Percentiles rank a stretch among this genome's conserved stretches.
These are phyloP conservation scores for Mactromeris polynyma DNA, from an alignment of 2,888 invertebrate species.

Conservation along the genomic window DNA sequence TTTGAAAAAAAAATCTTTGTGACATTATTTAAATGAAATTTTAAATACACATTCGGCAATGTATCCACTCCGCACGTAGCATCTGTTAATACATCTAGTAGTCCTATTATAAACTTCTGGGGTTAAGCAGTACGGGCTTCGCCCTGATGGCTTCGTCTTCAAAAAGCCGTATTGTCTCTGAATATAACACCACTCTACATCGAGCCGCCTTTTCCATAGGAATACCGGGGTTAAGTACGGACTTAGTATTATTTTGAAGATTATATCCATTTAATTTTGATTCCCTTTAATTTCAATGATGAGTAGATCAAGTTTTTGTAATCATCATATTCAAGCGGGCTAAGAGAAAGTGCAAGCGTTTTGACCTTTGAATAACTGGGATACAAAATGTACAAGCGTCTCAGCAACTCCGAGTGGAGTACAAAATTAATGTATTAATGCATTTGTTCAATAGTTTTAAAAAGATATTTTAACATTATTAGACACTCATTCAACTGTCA, in stretches of 20 bases:
- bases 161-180: slow-evolving; percentile 17
- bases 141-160: not conserved
- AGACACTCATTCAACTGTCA: too few relatives aligned
- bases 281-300: slow-evolving; percentile 16
- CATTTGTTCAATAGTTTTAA: too few relatives aligned
- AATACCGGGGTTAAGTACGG: slow-evolving; percentile 28
- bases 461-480: too few relatives aligned
- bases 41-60: not conserved
- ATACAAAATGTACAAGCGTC: not conserved
- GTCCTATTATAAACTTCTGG: not conserved
- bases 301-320: slow-evolving; percentile 27
- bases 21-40: slow-evolving; percentile 16
- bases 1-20: not conserved
- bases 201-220: slow-evolving; percentile 22
- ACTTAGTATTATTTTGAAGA: slow-evolving; percentile 17
- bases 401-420: not conserved
- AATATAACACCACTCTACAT: not conserved
- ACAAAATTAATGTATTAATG: not conserved
- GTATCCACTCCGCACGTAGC: not conserved
- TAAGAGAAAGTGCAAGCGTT: slow-evolving; percentile 17
- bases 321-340: not conserved
- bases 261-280: slow-evolving; percentile 32
- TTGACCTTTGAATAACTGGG: not conserved
- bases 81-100: not conserved
- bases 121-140: slow-evolving; percentile 47